Evolutionary conservation across 1,140 invertebrate genomes (phyloP), one percentile per base, ranked within the genome.

Genomic region (Trichonephila clavipes): DNA sequence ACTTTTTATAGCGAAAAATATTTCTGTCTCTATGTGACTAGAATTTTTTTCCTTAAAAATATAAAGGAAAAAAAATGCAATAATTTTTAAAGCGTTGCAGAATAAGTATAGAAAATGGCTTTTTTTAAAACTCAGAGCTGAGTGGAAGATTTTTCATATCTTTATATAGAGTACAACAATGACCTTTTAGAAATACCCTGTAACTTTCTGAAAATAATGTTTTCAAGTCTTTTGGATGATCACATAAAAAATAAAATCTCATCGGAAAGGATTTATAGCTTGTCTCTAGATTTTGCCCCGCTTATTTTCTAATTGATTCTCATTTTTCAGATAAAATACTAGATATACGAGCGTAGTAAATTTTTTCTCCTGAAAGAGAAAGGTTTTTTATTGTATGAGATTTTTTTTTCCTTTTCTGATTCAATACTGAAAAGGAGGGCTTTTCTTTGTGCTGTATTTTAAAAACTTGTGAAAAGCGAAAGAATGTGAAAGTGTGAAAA

Each of bases 321-420:
- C 83, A 85, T 85, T 85, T 85, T 85, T 85, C 83, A 85, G 83
- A 85, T 85, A 85, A 85, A 85, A 59, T 85, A 28, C 83, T 85
- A 28, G 83, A 85, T 61, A 85, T 85, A 61, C 24, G 66, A 69
- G 34, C 14, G 83, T 24, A 59, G 51, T 85, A 59, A 19, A 34
- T 59, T 69, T 69, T 69, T 69, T 69, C 66, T 10, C n/a, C 66
- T 24, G 5, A n/a, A 12, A 69, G 66, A 69, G n/a, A 69, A 69
- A 69, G 66, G n/a, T n/a, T 69, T 69, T 69, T 69, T n/a, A 24
- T 69, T n/a, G n/a, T 69, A 24, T 14, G 66, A 24, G 66, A 24
- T 40, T 28, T 28, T 40, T 40, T 12, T n/a, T 24, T 69, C 24
- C 14, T 69, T 69, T 69, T n/a, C n/a, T 2, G 66, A 69, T 69